Conservation (phyloP, 2,113 vertebrate species). For the Syngnathus scovelli region DNA sequence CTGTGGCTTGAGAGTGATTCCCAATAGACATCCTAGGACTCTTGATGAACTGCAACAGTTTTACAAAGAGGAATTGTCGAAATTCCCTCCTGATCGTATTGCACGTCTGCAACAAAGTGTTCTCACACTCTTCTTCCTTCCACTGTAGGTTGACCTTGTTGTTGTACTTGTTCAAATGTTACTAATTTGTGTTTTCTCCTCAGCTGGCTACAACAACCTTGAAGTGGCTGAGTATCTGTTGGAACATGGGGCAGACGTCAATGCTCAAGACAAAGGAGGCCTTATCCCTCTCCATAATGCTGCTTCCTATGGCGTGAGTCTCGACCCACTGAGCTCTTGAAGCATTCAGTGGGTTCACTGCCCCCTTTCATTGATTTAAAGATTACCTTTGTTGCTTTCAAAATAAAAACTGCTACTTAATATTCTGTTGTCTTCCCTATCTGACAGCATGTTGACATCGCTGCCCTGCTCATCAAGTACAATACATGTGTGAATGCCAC, state of each 20-base stretch:
- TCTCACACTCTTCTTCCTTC: no score
- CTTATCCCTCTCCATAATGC: conserved; percentile 98
- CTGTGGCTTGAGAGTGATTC: no score
- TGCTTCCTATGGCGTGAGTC: conserved; percentile 93
- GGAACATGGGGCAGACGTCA: conserved; percentile 96
- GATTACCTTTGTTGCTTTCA: not conserved
- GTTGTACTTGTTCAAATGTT: not conserved
- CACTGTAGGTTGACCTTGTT: no score
- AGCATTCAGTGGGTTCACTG: not conserved
- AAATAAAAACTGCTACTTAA: not conserved
- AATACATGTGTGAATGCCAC: conserved; percentile 79
- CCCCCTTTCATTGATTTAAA: not conserved
- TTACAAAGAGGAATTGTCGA: no score
- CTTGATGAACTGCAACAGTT: no score
- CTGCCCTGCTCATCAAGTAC: conserved; percentile 77
- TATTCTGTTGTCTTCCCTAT: conserved; percentile 5
- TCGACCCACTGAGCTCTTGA: not conserved
- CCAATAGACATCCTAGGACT: no score
- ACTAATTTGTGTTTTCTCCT: not conserved
- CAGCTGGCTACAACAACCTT: conserved; percentile 97
- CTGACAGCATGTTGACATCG: conserved; percentile 76
- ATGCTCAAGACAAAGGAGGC: conserved; percentile 97
- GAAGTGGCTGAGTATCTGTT: conserved; percentile 98
- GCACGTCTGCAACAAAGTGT: no score
- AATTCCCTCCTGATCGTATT: no score